Percentiles rank a stretch among this genome's conserved stretches.
phyloP scores from a whole-genome alignment of 2,113 vertebrate genomes.

The Cottus gobio region DNA sequence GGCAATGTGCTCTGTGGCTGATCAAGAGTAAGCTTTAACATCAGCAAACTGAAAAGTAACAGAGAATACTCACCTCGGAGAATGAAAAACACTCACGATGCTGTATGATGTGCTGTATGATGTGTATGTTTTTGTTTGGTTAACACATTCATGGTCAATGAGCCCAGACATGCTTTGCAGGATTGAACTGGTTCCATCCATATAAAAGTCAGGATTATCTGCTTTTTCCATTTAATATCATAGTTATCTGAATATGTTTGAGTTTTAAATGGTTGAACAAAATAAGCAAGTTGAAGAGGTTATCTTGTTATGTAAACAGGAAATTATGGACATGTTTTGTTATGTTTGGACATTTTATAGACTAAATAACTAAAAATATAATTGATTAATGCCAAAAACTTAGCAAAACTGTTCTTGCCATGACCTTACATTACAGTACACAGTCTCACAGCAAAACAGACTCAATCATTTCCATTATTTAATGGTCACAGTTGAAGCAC shows the following conservation, averaged over 20 bases:
- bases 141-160: neutral
- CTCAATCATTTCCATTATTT: slow-evolving; percentile 69
- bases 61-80: neutral
- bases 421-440: neutral
- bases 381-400: neutral
- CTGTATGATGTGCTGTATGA: too few species aligned
- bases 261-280: neutral
- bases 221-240: neutral
- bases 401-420: neutral
- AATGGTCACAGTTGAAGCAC: slow-evolving; percentile 85
- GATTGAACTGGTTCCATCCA: neutral
- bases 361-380: neutral
- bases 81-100: neutral
- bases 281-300: neutral
- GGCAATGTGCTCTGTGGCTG: neutral
- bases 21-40: neutral
- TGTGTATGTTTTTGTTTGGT: too few species aligned
- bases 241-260: neutral
- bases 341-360: neutral
- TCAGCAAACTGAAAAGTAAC: neutral
- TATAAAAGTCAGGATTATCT: neutral
- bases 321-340: too few species aligned
- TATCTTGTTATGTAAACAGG: neutral
- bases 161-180: neutral
- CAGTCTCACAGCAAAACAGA: slow-evolving; percentile 25